Base-by-base conservation (phyloP, 2,797 vertebrate species). In the Spinus pinus region DNA sequence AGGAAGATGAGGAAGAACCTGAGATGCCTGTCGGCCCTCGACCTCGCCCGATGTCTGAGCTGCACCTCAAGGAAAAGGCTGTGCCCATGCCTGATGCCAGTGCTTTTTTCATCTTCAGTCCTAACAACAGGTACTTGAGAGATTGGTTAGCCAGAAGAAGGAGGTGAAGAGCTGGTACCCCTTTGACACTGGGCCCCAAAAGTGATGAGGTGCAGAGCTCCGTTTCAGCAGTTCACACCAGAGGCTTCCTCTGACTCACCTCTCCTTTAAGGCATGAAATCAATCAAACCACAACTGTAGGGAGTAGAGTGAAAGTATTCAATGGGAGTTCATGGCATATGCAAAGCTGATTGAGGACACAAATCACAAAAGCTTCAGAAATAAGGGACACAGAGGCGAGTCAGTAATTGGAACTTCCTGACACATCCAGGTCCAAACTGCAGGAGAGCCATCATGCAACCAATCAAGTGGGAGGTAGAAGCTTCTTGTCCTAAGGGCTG, bases 11-110 rank as follows among this genome's bases (percentile, higher is more conserved):
- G 3, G 99, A 99, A 39, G 99, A 99, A 92, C 99, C 99, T 0
- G 99, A 99, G 97, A 99, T 99, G 99, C 99, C 99, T 2, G 99
- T 99, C 0, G 99, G 99, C n/a, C 99, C 99, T 16, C 98, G 99
- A 24, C 99, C 99, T 2, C 98, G 99, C 25, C 99, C 99, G 0
- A 99, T 99, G 67, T 99, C 99, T 4, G 99, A 99, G 97, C 96
- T 99, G 61, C 99, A 99, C 97, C 98, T 99, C 41, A 99, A 99
- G 97, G 99, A 99, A 95, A 99, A 99, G 94, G 99, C 99, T 7
- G 95, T 98, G n/a, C 99, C 99, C 73, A 99, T 99, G 98, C 99
- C 99, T 0, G 99, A 99, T 96, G 99, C 99, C 96, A 98, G 98
- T 3, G 99, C 99, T 2, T 99, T 99, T 97, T 99, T 99, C 97